Base-by-base conservation (phyloP, 2,888 invertebrate species). In the Asteroscopus sphinx region DNA sequence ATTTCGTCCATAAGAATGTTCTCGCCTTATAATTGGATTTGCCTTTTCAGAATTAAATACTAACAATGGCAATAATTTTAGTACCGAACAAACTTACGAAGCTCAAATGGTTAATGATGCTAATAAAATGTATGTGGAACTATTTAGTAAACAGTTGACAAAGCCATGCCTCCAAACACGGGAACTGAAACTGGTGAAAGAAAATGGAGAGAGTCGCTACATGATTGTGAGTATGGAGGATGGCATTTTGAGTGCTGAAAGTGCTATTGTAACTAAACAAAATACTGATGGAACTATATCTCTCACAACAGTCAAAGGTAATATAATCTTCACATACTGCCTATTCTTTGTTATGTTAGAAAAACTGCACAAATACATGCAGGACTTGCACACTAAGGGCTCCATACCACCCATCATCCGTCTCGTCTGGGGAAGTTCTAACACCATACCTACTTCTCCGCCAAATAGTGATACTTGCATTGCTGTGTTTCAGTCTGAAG, bases 211-310 rank as follows among this genome's bases (percentile, higher is more conserved):
- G 12, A 85, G 81, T 37, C 82, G 85, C 35, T 93, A 89, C 67
- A 80, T 92, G 41, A 84, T 93, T 39, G 72, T 93, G 15, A 79
- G 85, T 0, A 79, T 86, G 26, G 84, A 87, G 1, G 79, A 80
- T 3, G 44, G 77, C 0, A 70, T 79, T 15, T 47, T 87, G 15
- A 81, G 75, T 17, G 63, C 65, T 2, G 76, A 76, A 37, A 56
- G 32, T 39, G 75, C 87, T 33, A 80, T 93, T 35, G 87, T 93
- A 4, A 90, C 91, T 0, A 93, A 89, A 68, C 92, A 92, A 70
- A 91, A 92, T 57, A 82, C 84, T 73, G 92, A 93, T 86, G 93
- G 92, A 1, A 92, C 92, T 65, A 88, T 94, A 70, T 91, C 92
- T 16, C 74, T 93, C 55, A 90, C 89, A 32, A 81, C 88, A 47